phyloP scores from a whole-genome alignment of 37 sponge, comb jelly and placozoan species.

The Halisarca cf. caerulea region DNA sequence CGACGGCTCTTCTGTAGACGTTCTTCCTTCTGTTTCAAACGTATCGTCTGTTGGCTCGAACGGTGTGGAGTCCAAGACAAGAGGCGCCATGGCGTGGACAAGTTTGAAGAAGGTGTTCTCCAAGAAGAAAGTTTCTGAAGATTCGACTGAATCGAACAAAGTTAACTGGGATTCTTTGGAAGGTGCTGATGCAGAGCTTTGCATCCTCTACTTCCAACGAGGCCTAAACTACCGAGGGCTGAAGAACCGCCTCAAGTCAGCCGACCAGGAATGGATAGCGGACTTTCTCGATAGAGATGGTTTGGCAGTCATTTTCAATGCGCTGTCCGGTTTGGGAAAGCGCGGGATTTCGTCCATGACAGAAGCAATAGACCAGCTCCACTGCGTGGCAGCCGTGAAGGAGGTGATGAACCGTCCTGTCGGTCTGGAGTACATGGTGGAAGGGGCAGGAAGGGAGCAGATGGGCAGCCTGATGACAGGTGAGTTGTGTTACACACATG shows the following conservation, averaged over 20 bases:
- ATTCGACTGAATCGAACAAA: neutral
- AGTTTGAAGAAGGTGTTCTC: conserved; percentile 2
- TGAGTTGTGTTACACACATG: no score
- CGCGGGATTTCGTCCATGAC: conserved; percentile 67
- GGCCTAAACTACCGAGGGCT: conserved; percentile 67
- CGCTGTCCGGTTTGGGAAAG: conserved; percentile 64
- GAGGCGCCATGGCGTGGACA: neutral
- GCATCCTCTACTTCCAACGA: conserved; percentile 57
- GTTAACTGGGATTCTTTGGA: conserved; percentile 32
- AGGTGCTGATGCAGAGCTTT: conserved; percentile 79
- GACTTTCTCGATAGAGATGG: conserved; percentile 83
- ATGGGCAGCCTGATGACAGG: conserved; percentile 68
- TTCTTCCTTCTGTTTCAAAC: no score
- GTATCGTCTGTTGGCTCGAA: no score
- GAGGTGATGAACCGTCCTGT: conserved; percentile 85
- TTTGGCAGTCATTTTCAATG: conserved; percentile 77
- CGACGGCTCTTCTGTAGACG: no score
- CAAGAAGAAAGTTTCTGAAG: neutral
- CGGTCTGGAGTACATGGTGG: conserved; percentile 80
- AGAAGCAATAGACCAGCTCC: conserved; percentile 88
- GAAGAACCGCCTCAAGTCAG: conserved; percentile 66
- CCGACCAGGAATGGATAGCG: conserved; percentile 84
- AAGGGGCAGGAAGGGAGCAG: conserved; percentile 46
- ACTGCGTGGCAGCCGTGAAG: conserved; percentile 84
- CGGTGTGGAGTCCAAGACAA: neutral